A percentile compares a stretch with the other conserved stretches of the same genome.
phyloP scores from a whole-genome alignment of 2,888 invertebrate genomes.

The Campoletis raptor region DNA sequence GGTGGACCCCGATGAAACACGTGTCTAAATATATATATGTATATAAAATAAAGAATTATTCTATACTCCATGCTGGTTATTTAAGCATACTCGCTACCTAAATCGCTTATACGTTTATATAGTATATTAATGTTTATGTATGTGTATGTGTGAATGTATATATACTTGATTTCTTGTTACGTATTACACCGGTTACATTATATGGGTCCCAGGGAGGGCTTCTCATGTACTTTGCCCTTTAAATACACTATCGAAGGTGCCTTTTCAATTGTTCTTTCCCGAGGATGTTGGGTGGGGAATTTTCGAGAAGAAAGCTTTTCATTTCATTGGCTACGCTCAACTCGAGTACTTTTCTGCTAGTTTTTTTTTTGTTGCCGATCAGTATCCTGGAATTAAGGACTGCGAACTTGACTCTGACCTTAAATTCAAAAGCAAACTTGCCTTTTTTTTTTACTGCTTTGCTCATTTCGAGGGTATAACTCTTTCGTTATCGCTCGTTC shows the following conservation, averaged over 20 bases:
- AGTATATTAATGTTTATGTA: neutral
- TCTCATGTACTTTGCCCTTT: slow-evolving; percentile 67
- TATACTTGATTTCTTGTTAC: slow-evolving; percentile 34
- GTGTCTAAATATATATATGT: slow-evolving; percentile 52
- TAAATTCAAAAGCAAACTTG: slow-evolving; percentile 3
- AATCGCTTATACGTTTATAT: slow-evolving; percentile 48
- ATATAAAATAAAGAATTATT: neutral
- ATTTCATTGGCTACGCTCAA: slow-evolving; percentile 18
- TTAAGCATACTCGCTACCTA: slow-evolving; percentile 30
- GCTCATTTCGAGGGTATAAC: slow-evolving; percentile 1
- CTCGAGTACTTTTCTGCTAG: slow-evolving; percentile 32
- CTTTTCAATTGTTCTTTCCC: slow-evolving; percentile 43
- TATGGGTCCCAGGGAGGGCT: slow-evolving; percentile 14
- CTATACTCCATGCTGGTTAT: slow-evolving; percentile 31
- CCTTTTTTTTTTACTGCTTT: neutral
- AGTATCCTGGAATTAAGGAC: slow-evolving; percentile 52
- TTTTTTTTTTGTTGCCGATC: slow-evolving; percentile 55
- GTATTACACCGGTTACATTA: slow-evolving; percentile 48
- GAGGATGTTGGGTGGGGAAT: slow-evolving; percentile 18
- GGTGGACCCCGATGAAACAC: slow-evolving; percentile 66
- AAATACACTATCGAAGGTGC: slow-evolving; percentile 75
- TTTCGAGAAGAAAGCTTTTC: slow-evolving; percentile 40
- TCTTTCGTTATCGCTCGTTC: slow-evolving; percentile 27
- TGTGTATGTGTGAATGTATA: neutral
- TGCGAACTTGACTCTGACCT: slow-evolving; percentile 28